These are phyloP conservation scores for Willowsia nigromaculata DNA, from an alignment of 2,888 invertebrate species.

Conservation along the genomic window DNA sequence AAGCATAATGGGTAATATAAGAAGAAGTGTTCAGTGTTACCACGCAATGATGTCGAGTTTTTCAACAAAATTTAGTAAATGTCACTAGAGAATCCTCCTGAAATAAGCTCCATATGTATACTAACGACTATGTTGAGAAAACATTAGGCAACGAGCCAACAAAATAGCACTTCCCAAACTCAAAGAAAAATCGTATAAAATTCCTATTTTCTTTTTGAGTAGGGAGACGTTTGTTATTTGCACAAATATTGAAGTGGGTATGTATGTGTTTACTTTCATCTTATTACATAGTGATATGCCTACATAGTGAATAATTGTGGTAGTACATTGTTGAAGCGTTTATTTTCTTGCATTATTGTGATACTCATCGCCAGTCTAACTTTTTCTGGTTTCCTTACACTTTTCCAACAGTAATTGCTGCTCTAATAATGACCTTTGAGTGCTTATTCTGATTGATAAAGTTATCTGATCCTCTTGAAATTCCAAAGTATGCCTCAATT, in stretches of 20 bases:
- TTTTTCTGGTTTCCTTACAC: neutral
- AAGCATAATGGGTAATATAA: neutral
- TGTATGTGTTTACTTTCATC: neutral
- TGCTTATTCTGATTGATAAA: neutral
- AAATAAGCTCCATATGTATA: neutral
- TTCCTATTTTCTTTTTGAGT: slow-evolving; percentile 53
- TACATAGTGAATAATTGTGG: neutral
- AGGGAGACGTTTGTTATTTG: slow-evolving; percentile 6
- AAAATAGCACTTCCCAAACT: slow-evolving; percentile 24
- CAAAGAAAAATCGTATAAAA: slow-evolving; percentile 60
- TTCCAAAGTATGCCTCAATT: neutral
- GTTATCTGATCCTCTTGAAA: neutral
- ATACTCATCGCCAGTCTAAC: no score
- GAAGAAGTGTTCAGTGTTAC: slow-evolving; percentile 3
- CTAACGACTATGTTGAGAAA: slow-evolving; percentile 52
- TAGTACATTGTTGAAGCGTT: no score
- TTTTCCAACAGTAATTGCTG: neutral
- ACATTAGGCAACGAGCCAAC: slow-evolving; percentile 71
- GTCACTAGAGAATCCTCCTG: no score
- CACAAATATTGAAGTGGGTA: slow-evolving; percentile 6
- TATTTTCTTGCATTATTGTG: neutral
- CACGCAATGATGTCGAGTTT: neutral
- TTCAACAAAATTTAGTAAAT: neutral
- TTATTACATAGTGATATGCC: neutral
- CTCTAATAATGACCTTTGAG: neutral